A percentile compares a stretch with the other conserved stretches of the same genome.
phyloP scores from a whole-genome alignment of 2,888 invertebrate genomes.

The Saturnia pavonia region DNA sequence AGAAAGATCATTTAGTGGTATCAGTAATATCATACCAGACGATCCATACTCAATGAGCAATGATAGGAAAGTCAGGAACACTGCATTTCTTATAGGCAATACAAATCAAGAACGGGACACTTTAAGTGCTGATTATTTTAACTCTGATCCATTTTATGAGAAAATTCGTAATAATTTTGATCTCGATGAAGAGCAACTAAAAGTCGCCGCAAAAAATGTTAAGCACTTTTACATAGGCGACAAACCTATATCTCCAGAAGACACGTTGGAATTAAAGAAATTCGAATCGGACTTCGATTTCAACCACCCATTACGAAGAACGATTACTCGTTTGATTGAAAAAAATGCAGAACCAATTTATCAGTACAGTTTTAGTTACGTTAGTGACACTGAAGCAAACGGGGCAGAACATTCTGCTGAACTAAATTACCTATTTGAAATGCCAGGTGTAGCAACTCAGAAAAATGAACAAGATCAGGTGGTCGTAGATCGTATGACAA shows the following conservation, averaged over 20 bases:
- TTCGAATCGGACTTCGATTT: conserved; percentile 67
- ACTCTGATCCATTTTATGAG: conserved; percentile 57
- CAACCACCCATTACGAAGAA: conserved; percentile 64
- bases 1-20: conserved; percentile 66
- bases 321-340: conserved; percentile 51
- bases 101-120: conserved; percentile 54
- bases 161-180: conserved; percentile 59
- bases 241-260: conserved; percentile 45
- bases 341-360: conserved; percentile 63
- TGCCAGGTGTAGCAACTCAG: conserved; percentile 27
- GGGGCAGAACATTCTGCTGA: conserved; percentile 61
- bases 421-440: conserved; percentile 60
- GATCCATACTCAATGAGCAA: conserved; percentile 64
- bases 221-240: conserved; percentile 72
- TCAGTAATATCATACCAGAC: conserved; percentile 62
- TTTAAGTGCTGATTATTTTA: conserved; percentile 48
- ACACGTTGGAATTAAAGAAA: conserved; percentile 47
- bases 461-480: conserved; percentile 50
- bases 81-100: conserved; percentile 66
- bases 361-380: conserved; percentile 63
- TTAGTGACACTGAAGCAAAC: conserved; percentile 40
- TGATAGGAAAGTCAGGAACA: conserved; percentile 56
- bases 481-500: conserved; percentile 55
- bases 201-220: conserved; percentile 48
- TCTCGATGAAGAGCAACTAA: conserved; percentile 50